phyloP scores from a whole-genome alignment of 2,113 vertebrate genomes.

The Sturnus vulgaris region DNA sequence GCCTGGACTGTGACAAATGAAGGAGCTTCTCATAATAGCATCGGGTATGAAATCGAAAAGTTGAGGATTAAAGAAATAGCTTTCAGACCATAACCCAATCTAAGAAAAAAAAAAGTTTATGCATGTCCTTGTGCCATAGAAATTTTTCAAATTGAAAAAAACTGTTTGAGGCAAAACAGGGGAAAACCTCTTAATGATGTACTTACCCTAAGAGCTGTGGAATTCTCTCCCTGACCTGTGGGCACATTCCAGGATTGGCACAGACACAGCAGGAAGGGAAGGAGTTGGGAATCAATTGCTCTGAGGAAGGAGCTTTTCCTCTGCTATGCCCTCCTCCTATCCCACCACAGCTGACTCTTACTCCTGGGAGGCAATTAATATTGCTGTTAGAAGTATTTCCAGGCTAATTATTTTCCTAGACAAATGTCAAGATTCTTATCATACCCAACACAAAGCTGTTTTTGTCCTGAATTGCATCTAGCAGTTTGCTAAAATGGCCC shows the following conservation, averaged over 20 bases:
- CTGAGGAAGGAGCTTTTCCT: not conserved
- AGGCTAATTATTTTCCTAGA: conserved; percentile 1
- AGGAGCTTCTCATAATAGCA: not conserved
- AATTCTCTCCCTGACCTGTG: not conserved
- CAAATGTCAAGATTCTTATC: not conserved
- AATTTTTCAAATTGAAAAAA: not conserved
- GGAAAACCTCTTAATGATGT: accelerated
- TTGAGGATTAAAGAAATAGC: not conserved
- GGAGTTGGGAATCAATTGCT: not conserved
- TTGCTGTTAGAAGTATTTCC: not conserved
- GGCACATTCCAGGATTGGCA: not conserved
- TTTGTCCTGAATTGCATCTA: not conserved
- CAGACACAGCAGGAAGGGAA: not conserved
- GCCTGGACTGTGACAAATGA: not conserved
- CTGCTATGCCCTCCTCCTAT: not conserved
- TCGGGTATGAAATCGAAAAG: not conserved
- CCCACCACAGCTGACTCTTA: not conserved
- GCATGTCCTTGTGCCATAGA: not conserved
- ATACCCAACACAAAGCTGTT: not conserved
- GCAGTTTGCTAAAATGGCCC: not conserved
- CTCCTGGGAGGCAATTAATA: conserved; percentile 10
- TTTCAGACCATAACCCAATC: not conserved
- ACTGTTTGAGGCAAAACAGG: not conserved
- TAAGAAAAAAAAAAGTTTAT: not conserved
- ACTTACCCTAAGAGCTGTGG: not conserved